Conservation (phyloP, 2,888 invertebrate species). For the Cabera pusaria region DNA sequence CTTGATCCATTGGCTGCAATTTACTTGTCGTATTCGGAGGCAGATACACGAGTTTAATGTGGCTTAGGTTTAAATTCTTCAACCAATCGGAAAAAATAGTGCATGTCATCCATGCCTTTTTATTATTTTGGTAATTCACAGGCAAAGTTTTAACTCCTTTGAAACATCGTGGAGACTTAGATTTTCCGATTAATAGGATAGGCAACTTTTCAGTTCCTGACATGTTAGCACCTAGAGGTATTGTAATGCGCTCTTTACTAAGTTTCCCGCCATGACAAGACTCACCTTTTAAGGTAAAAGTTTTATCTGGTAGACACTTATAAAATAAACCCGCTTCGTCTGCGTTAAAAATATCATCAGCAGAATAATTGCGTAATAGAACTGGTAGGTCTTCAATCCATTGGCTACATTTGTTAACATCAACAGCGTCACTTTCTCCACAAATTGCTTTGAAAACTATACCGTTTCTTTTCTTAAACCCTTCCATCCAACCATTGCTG, state of each 20-base stretch:
- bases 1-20: constrained; percentile 1
- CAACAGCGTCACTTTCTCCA: too few species aligned
- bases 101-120: constrained; percentile 20
- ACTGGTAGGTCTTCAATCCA: too few species aligned
- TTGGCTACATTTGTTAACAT: too few species aligned
- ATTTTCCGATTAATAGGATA: constrained; percentile 22
- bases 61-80: too few species aligned
- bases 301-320: constrained; percentile 19
- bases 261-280: constrained; percentile 16
- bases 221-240: constrained; percentile 18
- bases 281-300: constrained; percentile 16
- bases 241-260: constrained; percentile 18
- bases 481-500: too few species aligned
- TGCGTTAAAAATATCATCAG: constrained; percentile 26
- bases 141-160: constrained; percentile 17
- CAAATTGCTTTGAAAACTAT: too few species aligned
- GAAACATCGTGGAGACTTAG: constrained; percentile 23
- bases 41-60: not conserved
- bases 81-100: not conserved
- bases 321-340: constrained; percentile 14
- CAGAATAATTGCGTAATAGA: too few species aligned
- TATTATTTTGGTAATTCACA: constrained; percentile 18
- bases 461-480: too few species aligned
- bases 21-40: not conserved
- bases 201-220: constrained; percentile 20